Evolutionary conservation across 1,140 invertebrate genomes (phyloP), one percentile per base, ranked within the genome.

Genomic region (Drosophila tsacasi): DNA sequence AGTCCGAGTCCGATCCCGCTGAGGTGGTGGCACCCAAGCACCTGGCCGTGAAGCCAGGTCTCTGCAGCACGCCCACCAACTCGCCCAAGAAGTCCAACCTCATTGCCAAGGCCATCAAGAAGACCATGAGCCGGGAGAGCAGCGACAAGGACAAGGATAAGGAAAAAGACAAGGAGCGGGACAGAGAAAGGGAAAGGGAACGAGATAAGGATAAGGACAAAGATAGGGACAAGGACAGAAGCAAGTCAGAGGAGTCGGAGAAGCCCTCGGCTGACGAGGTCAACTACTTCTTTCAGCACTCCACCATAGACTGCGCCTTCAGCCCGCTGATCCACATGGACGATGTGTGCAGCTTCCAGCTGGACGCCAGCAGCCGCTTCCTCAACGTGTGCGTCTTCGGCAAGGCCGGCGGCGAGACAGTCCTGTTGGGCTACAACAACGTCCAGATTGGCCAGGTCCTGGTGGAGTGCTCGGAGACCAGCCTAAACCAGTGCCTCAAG

Each of bases 371-470:
- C 79, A 95, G 95, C 84, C 96, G 95, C 64, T 98, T 96, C 93
- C 94, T 98, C 42, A 98, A 98, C 93, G 93, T 98, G 2, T 97
- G 97, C 71, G 95, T 98, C 1, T 98, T 97, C n/a, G 91, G 94
- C 12, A 94, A 94, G 52, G 93, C 84, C 32, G 94, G 95, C 12
- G 94, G 94, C 40, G 94, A 95, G 8, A 95, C 96, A 68, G 94
- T 95, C 27, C 92, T 97, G 46, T 86, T 97, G 55, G 97, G 97
- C 32, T 97, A 97, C 92, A 94, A 97, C 30, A 98, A 97, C 91
- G 95, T 98, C 71, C 96, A 97, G 0, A 92, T 98, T 42, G 94
- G 95, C 63, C 95, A 97, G 75, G 94, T 98, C 59, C 91, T 97
- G 5, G 94, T 95, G 6, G 96, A 98, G 83, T 98, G 97, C 92